Evolutionary conservation across 1,140 invertebrate species (phyloP).

Genomic region (Bombus balteatus): DNA sequence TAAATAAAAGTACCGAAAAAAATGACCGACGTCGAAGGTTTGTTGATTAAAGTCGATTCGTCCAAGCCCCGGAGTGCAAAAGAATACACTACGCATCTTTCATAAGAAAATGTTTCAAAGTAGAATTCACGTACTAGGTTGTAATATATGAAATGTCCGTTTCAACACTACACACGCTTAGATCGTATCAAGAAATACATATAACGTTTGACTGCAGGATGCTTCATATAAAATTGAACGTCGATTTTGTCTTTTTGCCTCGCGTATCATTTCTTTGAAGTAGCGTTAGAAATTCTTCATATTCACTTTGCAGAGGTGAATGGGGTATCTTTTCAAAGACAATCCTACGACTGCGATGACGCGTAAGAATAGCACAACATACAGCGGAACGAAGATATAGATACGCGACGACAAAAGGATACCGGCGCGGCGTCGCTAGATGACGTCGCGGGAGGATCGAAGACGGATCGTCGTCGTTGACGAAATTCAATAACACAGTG

Average conservation of each 20-base stretch:
- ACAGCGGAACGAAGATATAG: neutral
- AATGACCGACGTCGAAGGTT: neutral
- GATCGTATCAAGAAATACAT: too few relatives aligned
- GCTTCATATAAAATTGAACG: too few relatives aligned
- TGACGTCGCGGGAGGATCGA: constrained; percentile 5
- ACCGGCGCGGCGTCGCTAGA: neutral
- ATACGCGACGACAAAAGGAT: constrained; percentile 21
- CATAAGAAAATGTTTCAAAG: neutral
- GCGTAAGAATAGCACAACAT: neutral
- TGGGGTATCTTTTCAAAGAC: too few relatives aligned
- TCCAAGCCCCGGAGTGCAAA: too few relatives aligned
- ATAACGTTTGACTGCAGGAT: too few relatives aligned
- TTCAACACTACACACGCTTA: too few relatives aligned
- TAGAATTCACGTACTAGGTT: neutral
- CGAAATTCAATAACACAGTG: constrained; percentile 72
- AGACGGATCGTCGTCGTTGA: constrained; percentile 51
- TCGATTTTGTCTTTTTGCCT: too few relatives aligned
- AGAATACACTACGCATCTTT: neutral
- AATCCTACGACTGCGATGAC: too few relatives aligned
- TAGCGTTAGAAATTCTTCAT: neutral
- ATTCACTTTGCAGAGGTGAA: neutral
- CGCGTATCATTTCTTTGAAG: neutral
- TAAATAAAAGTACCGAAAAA: neutral
- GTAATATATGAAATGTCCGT: too few relatives aligned
- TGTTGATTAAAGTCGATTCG: neutral